Conservation (phyloP, 2,888 invertebrate genomes). For the Matsumyia berberina region DNA sequence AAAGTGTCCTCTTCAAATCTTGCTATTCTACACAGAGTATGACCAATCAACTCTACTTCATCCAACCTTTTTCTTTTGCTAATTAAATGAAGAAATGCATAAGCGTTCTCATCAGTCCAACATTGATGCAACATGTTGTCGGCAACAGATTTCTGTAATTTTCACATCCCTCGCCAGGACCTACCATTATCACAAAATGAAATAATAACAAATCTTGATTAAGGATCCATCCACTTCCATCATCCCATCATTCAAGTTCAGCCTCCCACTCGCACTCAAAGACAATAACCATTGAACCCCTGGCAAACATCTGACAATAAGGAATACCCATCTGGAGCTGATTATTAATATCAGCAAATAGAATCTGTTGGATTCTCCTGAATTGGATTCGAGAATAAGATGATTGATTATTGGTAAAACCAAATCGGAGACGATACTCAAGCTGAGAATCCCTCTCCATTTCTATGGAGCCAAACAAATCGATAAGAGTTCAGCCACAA, state of each 20-base stretch:
- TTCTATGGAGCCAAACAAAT: not conserved
- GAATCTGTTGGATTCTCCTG: slow-evolving; percentile 32
- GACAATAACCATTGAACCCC: not conserved
- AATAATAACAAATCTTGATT: not conserved
- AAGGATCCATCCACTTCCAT: not conserved
- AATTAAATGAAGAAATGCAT: too few species aligned
- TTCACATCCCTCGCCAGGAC: not conserved
- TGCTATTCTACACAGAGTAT: too few species aligned
- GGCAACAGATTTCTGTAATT: not conserved
- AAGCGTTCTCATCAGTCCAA: too few species aligned
- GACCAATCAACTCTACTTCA: too few species aligned
- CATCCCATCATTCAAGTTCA: not conserved
- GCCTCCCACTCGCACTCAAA: not conserved
- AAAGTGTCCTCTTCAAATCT: too few species aligned
- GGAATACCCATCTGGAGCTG: slow-evolving; percentile 7
- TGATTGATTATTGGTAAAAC: slow-evolving; percentile 9
- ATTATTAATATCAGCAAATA: slow-evolving; percentile 33
- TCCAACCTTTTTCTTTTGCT: too few species aligned
- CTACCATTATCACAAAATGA: not conserved
- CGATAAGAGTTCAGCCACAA: not conserved
- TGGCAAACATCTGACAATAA: not conserved
- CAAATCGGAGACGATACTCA: slow-evolving; percentile 7
- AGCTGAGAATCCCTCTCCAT: not conserved
- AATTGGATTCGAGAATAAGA: slow-evolving; percentile 29
- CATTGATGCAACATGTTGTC: too few species aligned